These are phyloP conservation scores for Rhopalosiphum nymphaeae DNA, from an alignment of 2,888 invertebrate species.

Conservation along the genomic window DNA sequence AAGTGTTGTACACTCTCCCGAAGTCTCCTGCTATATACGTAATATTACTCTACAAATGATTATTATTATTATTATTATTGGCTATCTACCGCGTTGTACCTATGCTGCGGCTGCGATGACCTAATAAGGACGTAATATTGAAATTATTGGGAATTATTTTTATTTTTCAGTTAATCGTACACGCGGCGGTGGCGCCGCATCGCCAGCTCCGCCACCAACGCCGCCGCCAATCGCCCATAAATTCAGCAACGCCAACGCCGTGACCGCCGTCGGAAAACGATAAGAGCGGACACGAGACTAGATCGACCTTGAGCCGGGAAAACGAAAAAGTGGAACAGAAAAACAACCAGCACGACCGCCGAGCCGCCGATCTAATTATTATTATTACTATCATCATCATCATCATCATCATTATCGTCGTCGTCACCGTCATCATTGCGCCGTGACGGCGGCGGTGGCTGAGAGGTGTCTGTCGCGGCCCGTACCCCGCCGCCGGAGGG, in stretches of 20 bases:
- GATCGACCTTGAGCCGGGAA: constrained; percentile 20
- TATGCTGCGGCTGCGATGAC: background rate
- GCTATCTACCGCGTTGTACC: too few species aligned
- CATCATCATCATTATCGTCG: too few species aligned
- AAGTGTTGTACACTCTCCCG: background rate
- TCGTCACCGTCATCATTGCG: too few species aligned
- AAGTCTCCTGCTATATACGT: too few species aligned
- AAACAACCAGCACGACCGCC: background rate
- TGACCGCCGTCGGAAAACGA: background rate
- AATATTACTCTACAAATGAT: background rate
- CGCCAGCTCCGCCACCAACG: background rate
- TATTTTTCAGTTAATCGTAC: background rate
- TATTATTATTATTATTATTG: too few species aligned
- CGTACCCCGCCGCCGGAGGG: constrained; percentile 30
- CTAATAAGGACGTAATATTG: background rate
- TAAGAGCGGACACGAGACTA: background rate
- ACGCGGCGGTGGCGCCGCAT: background rate
- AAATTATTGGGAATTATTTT: background rate
- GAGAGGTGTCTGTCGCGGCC: background rate
- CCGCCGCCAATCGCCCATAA: background rate
- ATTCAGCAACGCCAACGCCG: too few species aligned
- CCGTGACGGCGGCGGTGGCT: background rate
- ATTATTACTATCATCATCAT: too few species aligned
- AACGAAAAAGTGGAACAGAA: background rate
- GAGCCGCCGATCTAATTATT: constrained; percentile 1